Base-by-base conservation (phyloP, 1,140 invertebrate species). In the Cherax destructor region DNA sequence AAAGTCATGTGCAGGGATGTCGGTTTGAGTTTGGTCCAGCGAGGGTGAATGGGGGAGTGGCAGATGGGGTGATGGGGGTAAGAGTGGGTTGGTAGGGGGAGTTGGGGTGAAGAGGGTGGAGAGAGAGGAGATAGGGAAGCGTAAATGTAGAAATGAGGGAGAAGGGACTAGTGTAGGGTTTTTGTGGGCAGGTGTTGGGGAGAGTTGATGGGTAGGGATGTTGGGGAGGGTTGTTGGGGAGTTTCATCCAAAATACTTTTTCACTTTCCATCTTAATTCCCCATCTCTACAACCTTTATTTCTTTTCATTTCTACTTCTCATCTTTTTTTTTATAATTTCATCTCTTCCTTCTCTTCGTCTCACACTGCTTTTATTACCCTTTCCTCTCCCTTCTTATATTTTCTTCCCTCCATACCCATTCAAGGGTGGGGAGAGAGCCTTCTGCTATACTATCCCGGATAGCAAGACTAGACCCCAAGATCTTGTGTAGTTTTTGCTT, bases 1-100 rank as follows among this genome's bases (percentile, higher is more conserved):
- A 89, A 89, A 89, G 87, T 89, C 87, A 78, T 78, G 87, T 89
- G 87, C 49, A 78, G 87, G 87, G 87, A 89, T 72, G 87, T 89
- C 87, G 72, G 61, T 30, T 76, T 61, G 87, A 89, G 80, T 89
- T 89, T 89, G 52, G 74, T 30, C 85, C 72, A 18, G 76, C 21
- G 13, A 49, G 72, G n/a, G 84, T 74, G 72, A 76, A 30, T 7
- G 85, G 18, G 76, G 24, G 47, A 72, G 69, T 49, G 4, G 87
- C 59, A 56, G 79, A 47, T 50, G n/a, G 41, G 59, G 47, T 47
- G 24, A 24, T 21, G 50, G 69, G 3, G 52, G 11, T 47, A 30
- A 16, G 41, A 50, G 18, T 4, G 50, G 69, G 72, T 6, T 0
- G 65, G 24, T 16, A 47, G 50, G 52, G 59, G 52, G 41, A 56